phyloP scores from a whole-genome alignment of 2,113 vertebrate genomes.

The Aramus guarauna region DNA sequence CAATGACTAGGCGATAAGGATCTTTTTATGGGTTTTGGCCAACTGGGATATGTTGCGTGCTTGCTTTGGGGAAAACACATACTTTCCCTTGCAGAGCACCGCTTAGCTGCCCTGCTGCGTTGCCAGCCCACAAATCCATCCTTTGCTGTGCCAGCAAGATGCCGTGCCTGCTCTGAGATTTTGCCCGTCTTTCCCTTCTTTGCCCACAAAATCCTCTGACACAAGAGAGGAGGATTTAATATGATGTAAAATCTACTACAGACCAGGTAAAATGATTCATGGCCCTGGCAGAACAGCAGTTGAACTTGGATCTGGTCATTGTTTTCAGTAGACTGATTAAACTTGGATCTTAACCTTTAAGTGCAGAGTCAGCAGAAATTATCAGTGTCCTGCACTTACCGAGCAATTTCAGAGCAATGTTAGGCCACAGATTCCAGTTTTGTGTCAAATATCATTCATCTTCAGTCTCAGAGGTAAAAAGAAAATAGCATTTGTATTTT shows the following conservation, averaged over 20 bases:
- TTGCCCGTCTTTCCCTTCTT: not conserved
- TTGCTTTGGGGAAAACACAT: not conserved
- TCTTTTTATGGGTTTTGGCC: not conserved
- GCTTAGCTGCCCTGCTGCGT: not conserved
- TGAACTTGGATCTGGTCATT: not conserved
- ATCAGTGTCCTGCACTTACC: not conserved
- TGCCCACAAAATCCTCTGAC: not conserved
- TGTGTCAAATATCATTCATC: not conserved
- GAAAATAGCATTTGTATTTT: not conserved
- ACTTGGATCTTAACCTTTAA: not conserved
- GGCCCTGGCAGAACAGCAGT: not conserved
- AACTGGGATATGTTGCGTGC: not conserved
- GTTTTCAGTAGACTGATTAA: conserved; percentile 10
- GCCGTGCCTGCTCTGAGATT: not conserved
- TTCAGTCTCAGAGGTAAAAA: not conserved
- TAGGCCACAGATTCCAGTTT: not conserved
- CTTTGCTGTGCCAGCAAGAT: not conserved
- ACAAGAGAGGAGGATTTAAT: not conserved
- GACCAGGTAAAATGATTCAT: not conserved
- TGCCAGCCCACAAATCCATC: not conserved
- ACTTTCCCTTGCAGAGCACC: not conserved
- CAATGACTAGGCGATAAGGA: not conserved
- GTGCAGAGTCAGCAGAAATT: not conserved
- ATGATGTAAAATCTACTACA: not conserved
- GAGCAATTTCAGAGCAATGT: not conserved